phyloP scores from a whole-genome alignment of 2,888 invertebrate genomes.

The Andrena hattorfiana region DNA sequence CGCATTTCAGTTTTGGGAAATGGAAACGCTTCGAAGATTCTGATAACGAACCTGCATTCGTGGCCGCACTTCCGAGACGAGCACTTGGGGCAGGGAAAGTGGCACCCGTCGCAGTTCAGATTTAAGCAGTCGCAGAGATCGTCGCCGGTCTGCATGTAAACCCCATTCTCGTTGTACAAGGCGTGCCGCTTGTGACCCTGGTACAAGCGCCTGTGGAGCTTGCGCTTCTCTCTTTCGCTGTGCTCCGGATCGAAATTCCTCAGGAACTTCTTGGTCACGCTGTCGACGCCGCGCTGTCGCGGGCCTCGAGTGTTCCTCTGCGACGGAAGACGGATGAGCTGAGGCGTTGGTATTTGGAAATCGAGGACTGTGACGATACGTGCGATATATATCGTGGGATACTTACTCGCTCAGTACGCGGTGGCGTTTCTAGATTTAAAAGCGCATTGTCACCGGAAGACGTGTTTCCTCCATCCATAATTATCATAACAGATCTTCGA shows the following conservation, averaged over 20 bases:
- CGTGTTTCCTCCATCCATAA: slow-evolving; percentile 39
- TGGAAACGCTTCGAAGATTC: background rate
- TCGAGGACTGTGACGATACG: too few species aligned
- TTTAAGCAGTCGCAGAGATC: slow-evolving; percentile 95
- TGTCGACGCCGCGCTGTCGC: slow-evolving; percentile 74
- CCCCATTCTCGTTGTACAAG: slow-evolving; percentile 90
- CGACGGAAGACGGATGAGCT: background rate
- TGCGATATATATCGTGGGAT: too few species aligned
- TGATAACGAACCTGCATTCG: slow-evolving; percentile 88
- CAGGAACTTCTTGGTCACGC: slow-evolving; percentile 79
- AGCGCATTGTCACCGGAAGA: slow-evolving; percentile 21
- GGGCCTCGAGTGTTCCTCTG: slow-evolving; percentile 74
- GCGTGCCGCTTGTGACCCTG: slow-evolving; percentile 86
- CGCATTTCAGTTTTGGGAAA: background rate
- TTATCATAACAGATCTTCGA: background rate
- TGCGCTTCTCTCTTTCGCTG: slow-evolving; percentile 91
- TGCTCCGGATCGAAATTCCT: slow-evolving; percentile 91
- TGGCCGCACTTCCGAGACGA: slow-evolving; percentile 91
- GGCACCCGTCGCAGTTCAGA: slow-evolving; percentile 92
- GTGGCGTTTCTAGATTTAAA: slow-evolving; percentile 17
- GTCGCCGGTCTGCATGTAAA: slow-evolving; percentile 87
- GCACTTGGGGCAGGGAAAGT: slow-evolving; percentile 92
- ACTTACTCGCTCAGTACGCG: slow-evolving; percentile 55
- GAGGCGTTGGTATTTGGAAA: background rate
- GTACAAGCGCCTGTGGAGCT: slow-evolving; percentile 89